Percentiles rank a stretch among this genome's conserved stretches.
Conservation (phyloP, 2,113 vertebrate species). For the Misgurnus anguillicaudatus region DNA sequence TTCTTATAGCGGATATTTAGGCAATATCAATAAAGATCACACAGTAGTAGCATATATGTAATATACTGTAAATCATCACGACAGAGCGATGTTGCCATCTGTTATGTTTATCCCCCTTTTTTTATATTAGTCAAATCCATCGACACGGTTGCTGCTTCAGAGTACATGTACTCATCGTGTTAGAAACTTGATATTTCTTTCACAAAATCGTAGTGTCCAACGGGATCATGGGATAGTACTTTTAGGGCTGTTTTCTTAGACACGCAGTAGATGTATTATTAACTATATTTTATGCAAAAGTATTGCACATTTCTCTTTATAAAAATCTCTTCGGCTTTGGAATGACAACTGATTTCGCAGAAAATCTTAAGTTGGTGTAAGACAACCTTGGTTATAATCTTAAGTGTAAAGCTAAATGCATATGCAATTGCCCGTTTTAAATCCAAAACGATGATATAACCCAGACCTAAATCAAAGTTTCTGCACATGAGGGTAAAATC, state of each 20-base stretch:
- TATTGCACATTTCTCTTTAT: conserved; percentile 52
- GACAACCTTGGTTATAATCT: background rate
- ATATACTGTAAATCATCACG: conserved; percentile 26
- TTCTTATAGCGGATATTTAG: conserved; percentile 20
- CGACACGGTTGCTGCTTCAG: conserved; percentile 44
- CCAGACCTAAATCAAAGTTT: background rate
- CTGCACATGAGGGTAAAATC: conserved; percentile 2
- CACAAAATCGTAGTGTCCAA: conserved; percentile 6
- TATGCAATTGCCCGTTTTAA: conserved; percentile 17
- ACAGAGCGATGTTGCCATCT: conserved; percentile 14
- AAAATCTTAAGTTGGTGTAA: conserved; percentile 1
- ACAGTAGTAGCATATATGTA: conserved; percentile 38
- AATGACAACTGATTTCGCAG: background rate
- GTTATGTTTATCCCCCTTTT: background rate
- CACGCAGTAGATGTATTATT: background rate
- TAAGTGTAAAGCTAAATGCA: conserved; percentile 6
- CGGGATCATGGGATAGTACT: conserved; percentile 11
- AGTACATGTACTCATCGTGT: conserved; percentile 17
- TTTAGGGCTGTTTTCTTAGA: conserved; percentile 22
- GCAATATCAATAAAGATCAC: conserved; percentile 37
- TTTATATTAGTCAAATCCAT: conserved; percentile 9
- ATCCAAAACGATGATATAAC: background rate
- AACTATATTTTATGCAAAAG: conserved; percentile 34
- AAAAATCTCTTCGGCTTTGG: background rate
- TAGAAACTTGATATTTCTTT: conserved; percentile 32